Evolutionary conservation across 2,113 vertebrate species (phyloP).

Genomic region (Chiloscyllium plagiosum): DNA sequence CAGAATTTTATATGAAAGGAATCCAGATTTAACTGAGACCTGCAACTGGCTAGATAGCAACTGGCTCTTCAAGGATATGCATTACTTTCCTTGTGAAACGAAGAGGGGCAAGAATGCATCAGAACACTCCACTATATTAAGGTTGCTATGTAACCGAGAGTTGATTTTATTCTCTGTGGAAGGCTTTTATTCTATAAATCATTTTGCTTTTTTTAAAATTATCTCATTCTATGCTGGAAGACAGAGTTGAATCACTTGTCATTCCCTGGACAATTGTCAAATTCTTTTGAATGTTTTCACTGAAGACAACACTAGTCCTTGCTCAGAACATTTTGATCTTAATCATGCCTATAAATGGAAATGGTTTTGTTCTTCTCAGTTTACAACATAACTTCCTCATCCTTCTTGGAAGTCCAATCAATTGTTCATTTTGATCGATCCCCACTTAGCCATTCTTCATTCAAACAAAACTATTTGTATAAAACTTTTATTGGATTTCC

Average conservation of each 20-base stretch:
- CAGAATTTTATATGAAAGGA: not conserved
- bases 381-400: not conserved
- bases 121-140: no score
- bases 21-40: not conserved
- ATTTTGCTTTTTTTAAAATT: not conserved
- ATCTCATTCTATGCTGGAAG: not conserved
- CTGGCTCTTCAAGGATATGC: not conserved
- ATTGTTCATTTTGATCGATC: not conserved
- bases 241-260: not conserved
- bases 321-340: not conserved
- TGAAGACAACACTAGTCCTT: not conserved
- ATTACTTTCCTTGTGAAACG: not conserved
- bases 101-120: not conserved
- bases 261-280: slow-evolving; percentile 6
- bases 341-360: not conserved
- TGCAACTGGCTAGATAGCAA: not conserved
- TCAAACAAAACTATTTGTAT: not conserved
- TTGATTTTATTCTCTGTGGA: not conserved
- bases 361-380: slow-evolving; percentile 1
- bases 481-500: not conserved
- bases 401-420: not conserved
- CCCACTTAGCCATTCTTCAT: not conserved
- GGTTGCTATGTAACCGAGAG: not conserved
- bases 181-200: not conserved
- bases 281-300: not conserved